A percentile compares a stretch with the other conserved stretches of the same genome.
Conservation (phyloP, 2,113 vertebrate genomes). For the Rattus rattus region DNA sequence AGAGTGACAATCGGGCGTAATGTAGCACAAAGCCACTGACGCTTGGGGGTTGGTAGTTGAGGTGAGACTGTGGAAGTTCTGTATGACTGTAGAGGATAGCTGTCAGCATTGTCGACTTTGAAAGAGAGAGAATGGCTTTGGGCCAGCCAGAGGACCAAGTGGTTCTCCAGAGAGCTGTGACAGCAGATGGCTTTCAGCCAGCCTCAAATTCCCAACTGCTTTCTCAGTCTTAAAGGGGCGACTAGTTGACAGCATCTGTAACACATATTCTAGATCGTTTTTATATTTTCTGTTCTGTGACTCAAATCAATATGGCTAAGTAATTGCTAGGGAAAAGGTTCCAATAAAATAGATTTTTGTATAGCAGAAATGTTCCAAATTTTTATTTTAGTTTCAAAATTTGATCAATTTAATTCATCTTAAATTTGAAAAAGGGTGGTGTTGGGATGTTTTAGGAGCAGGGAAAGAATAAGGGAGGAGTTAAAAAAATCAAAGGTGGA, state of each 20-base stretch:
- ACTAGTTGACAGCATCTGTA: not conserved
- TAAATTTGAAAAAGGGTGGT: not conserved
- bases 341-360: not conserved
- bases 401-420: not conserved
- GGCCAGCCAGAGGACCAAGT: not conserved
- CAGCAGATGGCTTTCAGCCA: not conserved
- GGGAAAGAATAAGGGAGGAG: not conserved
- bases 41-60: not conserved
- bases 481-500: not conserved
- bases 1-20: not conserved
- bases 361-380: not conserved
- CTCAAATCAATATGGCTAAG: not conserved
- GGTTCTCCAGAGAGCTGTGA: not conserved
- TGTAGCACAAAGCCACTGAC: not conserved
- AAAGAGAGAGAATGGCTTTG: not conserved
- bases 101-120: not conserved
- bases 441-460: not conserved
- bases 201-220: not conserved
- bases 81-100: not conserved
- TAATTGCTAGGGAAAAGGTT: not conserved
- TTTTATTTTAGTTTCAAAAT: conserved; percentile 8
- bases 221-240: not conserved
- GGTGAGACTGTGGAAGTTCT: not conserved
- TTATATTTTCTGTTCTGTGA: not conserved
- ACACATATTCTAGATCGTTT: not conserved